Conservation (phyloP, 2,888 invertebrate genomes). For the Lasioglossum vierecki region DNA sequence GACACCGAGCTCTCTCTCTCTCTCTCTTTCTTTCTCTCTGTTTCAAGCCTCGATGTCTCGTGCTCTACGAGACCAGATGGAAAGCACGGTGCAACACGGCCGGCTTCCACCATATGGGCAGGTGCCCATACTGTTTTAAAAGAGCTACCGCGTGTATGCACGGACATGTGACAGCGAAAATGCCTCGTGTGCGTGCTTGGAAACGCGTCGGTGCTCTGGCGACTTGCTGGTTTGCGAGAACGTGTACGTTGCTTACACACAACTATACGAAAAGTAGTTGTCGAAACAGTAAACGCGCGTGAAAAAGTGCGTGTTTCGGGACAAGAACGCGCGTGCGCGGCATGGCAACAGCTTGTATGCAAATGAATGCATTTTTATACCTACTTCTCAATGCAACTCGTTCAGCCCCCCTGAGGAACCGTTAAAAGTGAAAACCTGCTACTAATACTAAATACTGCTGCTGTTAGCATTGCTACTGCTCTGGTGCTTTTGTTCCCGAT, state of each 20-base stretch:
- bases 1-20: slow-evolving; percentile 35
- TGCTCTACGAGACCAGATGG: slow-evolving; percentile 76
- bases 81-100: slow-evolving; percentile 58
- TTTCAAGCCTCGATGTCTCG: slow-evolving; percentile 23
- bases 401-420: slow-evolving; percentile 77
- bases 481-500: slow-evolving; percentile 71
- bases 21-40: background rate
- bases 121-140: slow-evolving; percentile 76
- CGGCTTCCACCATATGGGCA: slow-evolving; percentile 79
- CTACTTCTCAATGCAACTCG: slow-evolving; percentile 75
- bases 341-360: slow-evolving; percentile 81
- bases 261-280: slow-evolving; percentile 2
- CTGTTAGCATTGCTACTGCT: slow-evolving; percentile 72
- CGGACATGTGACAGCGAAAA: slow-evolving; percentile 26
- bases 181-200: background rate
- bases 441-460: slow-evolving; percentile 65
- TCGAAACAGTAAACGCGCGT: slow-evolving; percentile 32
- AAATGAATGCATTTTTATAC: slow-evolving; percentile 82
- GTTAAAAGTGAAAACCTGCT: slow-evolving; percentile 83
- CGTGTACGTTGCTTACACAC: background rate
- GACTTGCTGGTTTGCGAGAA: background rate
- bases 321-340: slow-evolving; percentile 60
- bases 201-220: background rate
- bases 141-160: slow-evolving; percentile 26
- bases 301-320: slow-evolving; percentile 63